Evolutionary conservation across 2,113 vertebrate species (phyloP).

Genomic region (Cololabis saira): DNA sequence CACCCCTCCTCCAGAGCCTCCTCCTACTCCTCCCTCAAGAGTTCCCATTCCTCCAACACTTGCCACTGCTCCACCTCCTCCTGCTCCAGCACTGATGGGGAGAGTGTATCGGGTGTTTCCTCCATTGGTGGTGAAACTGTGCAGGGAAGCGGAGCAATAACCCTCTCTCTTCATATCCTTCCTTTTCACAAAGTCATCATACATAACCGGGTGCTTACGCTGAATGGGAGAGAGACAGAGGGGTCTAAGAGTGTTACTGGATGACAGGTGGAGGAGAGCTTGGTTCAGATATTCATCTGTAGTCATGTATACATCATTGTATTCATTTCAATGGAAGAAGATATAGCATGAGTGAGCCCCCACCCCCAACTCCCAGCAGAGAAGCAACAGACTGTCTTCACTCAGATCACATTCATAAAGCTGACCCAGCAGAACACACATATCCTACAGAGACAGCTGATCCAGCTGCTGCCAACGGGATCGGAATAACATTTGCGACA

Average conservation of each 20-base stretch:
- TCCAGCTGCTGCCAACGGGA: neutral
- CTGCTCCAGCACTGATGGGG: constrained; percentile 47
- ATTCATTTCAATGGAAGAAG: neutral
- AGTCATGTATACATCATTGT: neutral
- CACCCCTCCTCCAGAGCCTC: constrained; percentile 62
- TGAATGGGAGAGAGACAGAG: constrained; percentile 50
- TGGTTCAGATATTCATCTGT: neutral
- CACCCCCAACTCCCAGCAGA: neutral
- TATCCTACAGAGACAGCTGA: constrained; percentile 5
- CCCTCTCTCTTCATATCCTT: constrained; percentile 86
- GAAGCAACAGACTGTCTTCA: constrained; percentile 41
- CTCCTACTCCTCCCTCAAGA: constrained; percentile 61
- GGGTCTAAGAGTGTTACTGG: neutral
- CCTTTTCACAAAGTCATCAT: constrained; percentile 86
- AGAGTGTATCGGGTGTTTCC: constrained; percentile 59
- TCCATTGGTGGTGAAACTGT: constrained; percentile 67
- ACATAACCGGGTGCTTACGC: constrained; percentile 85
- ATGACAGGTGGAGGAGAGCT: too few relatives aligned
- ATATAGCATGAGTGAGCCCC: neutral
- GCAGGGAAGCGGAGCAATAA: constrained; percentile 73
- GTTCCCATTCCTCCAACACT: constrained; percentile 45
- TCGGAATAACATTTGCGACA: too few relatives aligned
- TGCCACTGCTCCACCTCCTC: constrained; percentile 42
- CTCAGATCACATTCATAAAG: neutral
- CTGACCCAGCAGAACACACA: constrained; percentile 7